Evolutionary conservation across 2,888 invertebrate genomes (phyloP).

Genomic region (Molanna angustata): DNA sequence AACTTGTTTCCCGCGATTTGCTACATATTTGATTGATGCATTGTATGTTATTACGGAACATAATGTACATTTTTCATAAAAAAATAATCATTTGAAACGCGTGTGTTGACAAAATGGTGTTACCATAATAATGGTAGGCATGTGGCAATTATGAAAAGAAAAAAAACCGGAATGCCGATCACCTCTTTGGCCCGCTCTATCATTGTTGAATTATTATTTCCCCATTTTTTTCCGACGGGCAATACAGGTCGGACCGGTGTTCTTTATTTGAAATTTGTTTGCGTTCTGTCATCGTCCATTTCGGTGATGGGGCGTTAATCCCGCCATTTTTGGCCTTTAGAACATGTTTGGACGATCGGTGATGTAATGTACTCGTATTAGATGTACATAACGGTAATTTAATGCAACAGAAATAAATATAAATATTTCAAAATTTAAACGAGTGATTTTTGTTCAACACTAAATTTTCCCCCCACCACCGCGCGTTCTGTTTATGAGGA

Average conservation of each 20-base stretch:
- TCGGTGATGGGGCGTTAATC: conserved; percentile 14
- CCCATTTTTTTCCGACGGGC: conserved; percentile 24
- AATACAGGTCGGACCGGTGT: conserved; percentile 25
- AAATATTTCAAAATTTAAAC: no score
- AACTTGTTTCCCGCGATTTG: conserved; percentile 14
- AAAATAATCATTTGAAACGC: conserved; percentile 12
- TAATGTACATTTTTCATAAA: conserved; percentile 15
- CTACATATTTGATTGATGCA: conserved; percentile 28
- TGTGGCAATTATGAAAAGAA: conserved; percentile 17
- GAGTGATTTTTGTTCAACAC: no score
- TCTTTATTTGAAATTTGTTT: conserved; percentile 26
- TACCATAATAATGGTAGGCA: conserved; percentile 32
- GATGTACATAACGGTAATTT: no score
- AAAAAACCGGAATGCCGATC: conserved; percentile 21
- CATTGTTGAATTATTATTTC: conserved; percentile 28
- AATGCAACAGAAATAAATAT: no score
- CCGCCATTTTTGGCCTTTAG: conserved; percentile 4
- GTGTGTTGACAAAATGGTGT: conserved; percentile 32
- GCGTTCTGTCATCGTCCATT: conserved; percentile 29
- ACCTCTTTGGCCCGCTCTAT: conserved; percentile 17
- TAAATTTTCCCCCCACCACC: no score
- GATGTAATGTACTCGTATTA: no score
- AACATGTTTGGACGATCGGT: conserved; percentile 5
- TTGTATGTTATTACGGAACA: conserved; percentile 23
- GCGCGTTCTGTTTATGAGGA: no score